Base-by-base conservation (phyloP, 2,888 invertebrate genomes). In the Drosophila sordidapex region DNA sequence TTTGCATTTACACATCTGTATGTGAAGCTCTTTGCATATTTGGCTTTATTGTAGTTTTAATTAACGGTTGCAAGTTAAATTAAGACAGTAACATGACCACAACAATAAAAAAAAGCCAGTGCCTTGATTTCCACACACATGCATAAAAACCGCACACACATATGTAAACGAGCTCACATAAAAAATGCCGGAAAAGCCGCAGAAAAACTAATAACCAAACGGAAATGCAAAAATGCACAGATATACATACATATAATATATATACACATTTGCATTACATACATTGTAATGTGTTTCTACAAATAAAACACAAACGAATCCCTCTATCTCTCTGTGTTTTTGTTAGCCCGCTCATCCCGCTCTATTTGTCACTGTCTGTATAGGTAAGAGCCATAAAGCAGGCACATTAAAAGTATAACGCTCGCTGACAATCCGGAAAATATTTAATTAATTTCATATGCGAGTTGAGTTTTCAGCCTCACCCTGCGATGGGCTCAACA, bases 401-500 rank as follows among this genome's bases (percentile, higher is more conserved):
- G 82, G 61, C 74, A 87, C 90, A 89, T 90, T 86, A 76, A 89
- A 89, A 76, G 73, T 76, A 74, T 74, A 84, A 73, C 56, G 56
- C 61, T 46, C 63, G 54, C 72, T 74, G 91, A 76, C 79, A 87
- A 74, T 66, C 58, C 36, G 13, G 51, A 36, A 89, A 80, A 83
- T 86, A 87, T 89, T 81, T 90, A 90, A 85, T 85, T 85, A 85
- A 90, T 85, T 90, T 90, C 85, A 90, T 85, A 85, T 87, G 81
- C 73, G 74, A 81, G 63, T 70, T 80, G 63, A 54, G 65, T 76
- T 75, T 81, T 64, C 59, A 73, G 61, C 29, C 18, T n/a, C 7
- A 25, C 2, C 56, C 49, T 46, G 11, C 48, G 33, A 46, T 70
- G 58, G 38, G 43, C 36, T 51, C 52, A 57, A 57, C 74, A 13